Percentiles rank a stretch among this genome's conserved stretches.
phyloP scores from a whole-genome alignment of 2,888 invertebrate genomes.

The Diogma glabrata region DNA sequence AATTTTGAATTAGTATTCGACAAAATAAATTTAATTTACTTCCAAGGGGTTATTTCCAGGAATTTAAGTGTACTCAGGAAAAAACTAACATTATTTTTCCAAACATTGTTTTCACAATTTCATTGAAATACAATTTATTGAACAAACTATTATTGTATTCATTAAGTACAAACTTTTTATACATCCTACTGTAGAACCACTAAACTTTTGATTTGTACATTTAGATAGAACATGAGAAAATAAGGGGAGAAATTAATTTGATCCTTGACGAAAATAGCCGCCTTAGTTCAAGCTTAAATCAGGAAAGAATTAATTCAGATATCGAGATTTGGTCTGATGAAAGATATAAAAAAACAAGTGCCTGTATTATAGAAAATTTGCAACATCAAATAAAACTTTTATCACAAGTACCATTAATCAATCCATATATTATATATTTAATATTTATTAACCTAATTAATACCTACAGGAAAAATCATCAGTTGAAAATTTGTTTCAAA shows the following conservation, averaged over 20 bases:
- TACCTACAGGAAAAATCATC: constrained; percentile 50
- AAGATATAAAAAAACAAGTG: constrained; percentile 24
- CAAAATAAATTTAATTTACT: no score
- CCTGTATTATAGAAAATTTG: constrained; percentile 31
- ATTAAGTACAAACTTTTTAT: no score
- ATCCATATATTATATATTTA: background rate
- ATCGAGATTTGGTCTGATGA: constrained; percentile 6
- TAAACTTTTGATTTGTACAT: constrained; percentile 16
- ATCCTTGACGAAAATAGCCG: constrained; percentile 33
- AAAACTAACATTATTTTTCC: no score
- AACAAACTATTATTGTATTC: no score
- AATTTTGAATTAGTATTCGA: no score
- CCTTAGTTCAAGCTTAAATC: no score
- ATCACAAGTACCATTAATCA: constrained; percentile 24
- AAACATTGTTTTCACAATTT: no score
- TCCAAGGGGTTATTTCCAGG: no score
- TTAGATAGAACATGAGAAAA: constrained; percentile 29
- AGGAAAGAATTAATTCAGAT: no score
- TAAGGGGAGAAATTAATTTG: constrained; percentile 26
- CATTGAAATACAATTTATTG: no score
- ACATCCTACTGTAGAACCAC: no score
- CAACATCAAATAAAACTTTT: constrained; percentile 32
- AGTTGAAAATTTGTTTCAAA: constrained; percentile 52
- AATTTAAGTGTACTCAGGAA: no score
- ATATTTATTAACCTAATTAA: background rate